phyloP scores from a whole-genome alignment of 2,113 vertebrate species.

The Alces alces region DNA sequence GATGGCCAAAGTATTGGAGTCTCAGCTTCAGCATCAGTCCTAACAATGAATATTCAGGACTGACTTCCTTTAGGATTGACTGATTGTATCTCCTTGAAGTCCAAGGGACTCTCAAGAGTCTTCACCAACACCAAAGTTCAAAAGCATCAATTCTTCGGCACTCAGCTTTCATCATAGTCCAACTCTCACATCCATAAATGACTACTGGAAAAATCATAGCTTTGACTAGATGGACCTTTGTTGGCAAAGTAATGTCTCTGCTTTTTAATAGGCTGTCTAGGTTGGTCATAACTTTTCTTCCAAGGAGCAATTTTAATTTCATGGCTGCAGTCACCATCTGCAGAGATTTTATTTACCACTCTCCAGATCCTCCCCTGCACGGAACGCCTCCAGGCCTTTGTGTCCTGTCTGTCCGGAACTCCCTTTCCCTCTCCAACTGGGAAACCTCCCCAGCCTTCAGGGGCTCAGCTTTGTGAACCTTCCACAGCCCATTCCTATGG shows the following conservation, averaged over 20 bases:
- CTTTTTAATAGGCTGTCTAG: not conserved
- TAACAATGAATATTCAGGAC: not conserved
- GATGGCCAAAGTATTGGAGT: not conserved
- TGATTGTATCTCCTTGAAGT: not conserved
- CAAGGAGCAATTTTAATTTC: not conserved
- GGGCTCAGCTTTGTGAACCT: not conserved
- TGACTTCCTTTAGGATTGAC: not conserved
- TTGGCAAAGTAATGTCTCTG: not conserved
- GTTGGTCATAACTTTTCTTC: not conserved
- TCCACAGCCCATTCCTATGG: not conserved
- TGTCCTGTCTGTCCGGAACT: not conserved
- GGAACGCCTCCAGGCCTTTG: not conserved
- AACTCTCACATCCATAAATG: not conserved
- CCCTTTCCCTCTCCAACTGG: not conserved
- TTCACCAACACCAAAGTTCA: not conserved
- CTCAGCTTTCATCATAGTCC: not conserved
- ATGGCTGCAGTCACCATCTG: not conserved
- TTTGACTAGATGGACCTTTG: not conserved
- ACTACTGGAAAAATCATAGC: not conserved
- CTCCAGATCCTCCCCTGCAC: not conserved
- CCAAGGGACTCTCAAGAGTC: not conserved
- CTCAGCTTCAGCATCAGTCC: not conserved
- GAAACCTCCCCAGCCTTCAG: not conserved
- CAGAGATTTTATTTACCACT: not conserved
- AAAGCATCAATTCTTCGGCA: not conserved